These are phyloP conservation scores for Metopolophium dirhodum DNA, from an alignment of 1,140 invertebrate species.

Conservation along the genomic window DNA sequence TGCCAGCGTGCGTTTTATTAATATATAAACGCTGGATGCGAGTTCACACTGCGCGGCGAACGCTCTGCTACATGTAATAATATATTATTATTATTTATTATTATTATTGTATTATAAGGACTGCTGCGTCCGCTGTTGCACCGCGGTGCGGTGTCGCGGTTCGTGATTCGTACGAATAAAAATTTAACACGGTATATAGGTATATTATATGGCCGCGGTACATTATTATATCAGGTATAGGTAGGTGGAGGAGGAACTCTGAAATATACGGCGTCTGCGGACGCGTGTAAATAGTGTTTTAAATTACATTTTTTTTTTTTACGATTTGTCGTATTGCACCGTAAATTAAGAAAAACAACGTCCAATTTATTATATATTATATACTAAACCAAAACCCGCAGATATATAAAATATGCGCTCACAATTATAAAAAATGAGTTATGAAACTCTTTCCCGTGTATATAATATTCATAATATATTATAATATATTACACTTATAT, in stretches of 20 bases:
- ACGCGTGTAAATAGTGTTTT: conserved; percentile 1
- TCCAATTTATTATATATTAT: background rate
- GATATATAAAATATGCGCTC: background rate
- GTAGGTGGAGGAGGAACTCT: background rate
- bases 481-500: background rate
- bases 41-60: background rate
- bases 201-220: background rate
- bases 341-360: background rate
- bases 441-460: background rate
- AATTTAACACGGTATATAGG: background rate
- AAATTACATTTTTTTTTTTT: background rate
- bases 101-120: background rate
- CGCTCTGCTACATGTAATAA: background rate
- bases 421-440: background rate
- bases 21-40: background rate
- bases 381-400: background rate
- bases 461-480: background rate
- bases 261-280: background rate
- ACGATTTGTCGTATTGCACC: background rate
- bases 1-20: background rate
- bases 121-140: background rate
- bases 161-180: conserved; percentile 3
- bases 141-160: background rate
- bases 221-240: background rate
- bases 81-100: background rate